Conservation (phyloP, 2,888 invertebrate species). For the Arctia plantaginis region DNA sequence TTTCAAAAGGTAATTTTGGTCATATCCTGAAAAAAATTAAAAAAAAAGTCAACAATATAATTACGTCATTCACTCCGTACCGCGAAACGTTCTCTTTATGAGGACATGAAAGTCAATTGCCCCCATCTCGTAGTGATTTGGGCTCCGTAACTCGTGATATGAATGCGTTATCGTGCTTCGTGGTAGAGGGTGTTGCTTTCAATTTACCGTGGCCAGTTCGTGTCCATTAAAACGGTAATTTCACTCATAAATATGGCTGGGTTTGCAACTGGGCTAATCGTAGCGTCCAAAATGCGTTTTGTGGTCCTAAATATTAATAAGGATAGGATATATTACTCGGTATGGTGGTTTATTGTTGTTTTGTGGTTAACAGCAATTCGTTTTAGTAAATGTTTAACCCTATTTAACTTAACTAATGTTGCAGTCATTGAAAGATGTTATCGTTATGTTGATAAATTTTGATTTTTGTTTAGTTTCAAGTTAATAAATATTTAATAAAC, state of each 20-base stretch:
- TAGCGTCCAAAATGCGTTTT: constrained; percentile 52
- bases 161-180: constrained; percentile 46
- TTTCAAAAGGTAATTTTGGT: constrained; percentile 23
- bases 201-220: constrained; percentile 59
- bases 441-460: not conserved
- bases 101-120: constrained; percentile 50
- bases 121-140: constrained; percentile 38
- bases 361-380: constrained; percentile 1
- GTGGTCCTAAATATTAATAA: constrained; percentile 58
- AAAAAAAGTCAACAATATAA: constrained; percentile 15
- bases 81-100: constrained; percentile 25
- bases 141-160: constrained; percentile 34
- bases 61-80: constrained; percentile 11
- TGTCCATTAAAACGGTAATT: constrained; percentile 64
- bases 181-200: constrained; percentile 55
- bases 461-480: not conserved
- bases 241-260: constrained; percentile 58
- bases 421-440: not conserved
- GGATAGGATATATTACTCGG: constrained; percentile 39
- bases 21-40: constrained; percentile 7
- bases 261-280: constrained; percentile 57
- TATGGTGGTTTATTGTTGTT: constrained; percentile 28
- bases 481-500: too few species aligned
- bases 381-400: not conserved
- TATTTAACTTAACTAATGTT: not conserved